Evolutionary conservation across 2,113 vertebrate genomes (phyloP).

Genomic region (Scortum barcoo): DNA sequence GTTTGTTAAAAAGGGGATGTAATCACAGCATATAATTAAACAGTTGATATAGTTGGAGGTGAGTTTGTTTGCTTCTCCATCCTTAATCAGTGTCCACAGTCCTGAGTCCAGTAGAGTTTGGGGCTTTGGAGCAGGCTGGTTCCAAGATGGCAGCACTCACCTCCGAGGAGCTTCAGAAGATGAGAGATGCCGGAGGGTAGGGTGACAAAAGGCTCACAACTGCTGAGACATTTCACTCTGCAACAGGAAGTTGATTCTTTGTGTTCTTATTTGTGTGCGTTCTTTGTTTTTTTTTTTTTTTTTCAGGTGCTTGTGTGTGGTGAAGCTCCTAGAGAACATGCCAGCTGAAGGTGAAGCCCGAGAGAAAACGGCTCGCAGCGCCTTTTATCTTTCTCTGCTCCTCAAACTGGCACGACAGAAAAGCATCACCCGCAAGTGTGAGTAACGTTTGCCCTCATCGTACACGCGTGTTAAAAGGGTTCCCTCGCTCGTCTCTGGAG

Average conservation of each 20-base stretch:
- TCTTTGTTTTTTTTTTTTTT: not conserved
- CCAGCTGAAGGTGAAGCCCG: conserved; percentile 77
- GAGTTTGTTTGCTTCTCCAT: conserved; percentile 18
- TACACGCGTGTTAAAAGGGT: not conserved
- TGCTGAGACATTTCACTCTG: not conserved
- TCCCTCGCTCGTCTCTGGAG: not conserved
- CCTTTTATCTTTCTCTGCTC: conserved; percentile 91
- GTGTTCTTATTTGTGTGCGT: not conserved
- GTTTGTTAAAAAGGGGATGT: not conserved
- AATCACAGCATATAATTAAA: not conserved
- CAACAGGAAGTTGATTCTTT: not conserved
- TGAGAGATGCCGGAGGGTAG: conserved; percentile 86
- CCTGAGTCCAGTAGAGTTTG: conserved; percentile 87
- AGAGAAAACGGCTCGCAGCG: conserved; percentile 85
- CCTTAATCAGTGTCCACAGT: conserved; percentile 86
- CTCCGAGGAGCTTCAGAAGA: conserved; percentile 86
- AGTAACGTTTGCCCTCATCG: conserved; percentile 64
- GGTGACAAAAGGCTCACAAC: not conserved
- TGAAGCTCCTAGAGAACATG: conserved; percentile 86
- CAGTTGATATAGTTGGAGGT: not conserved
- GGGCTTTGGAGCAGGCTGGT: conserved; percentile 84
- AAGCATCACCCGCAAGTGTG: conserved; percentile 87
- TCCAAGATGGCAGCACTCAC: conserved; percentile 83
- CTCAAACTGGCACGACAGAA: conserved; percentile 86
- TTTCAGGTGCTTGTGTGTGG: conserved; percentile 81